phyloP scores from a whole-genome alignment of 2,113 vertebrate genomes.

The Rhabdornis inornatus region DNA sequence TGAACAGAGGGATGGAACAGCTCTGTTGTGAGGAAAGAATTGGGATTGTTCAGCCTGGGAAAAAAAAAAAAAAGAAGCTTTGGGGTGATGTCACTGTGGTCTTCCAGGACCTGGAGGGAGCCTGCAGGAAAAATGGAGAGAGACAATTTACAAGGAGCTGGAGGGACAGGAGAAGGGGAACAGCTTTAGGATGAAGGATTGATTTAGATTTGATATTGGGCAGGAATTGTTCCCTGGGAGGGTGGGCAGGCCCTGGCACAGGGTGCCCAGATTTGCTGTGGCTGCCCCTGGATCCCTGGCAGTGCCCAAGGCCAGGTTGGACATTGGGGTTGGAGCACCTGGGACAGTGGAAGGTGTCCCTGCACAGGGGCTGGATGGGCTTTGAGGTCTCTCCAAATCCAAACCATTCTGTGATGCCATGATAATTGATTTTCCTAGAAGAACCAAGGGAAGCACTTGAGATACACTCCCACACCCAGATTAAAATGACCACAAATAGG shows the following conservation, averaged over 20 bases:
- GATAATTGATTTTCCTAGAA: neutral
- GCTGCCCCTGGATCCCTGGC: neutral
- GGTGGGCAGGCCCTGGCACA: neutral
- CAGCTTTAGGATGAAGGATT: neutral
- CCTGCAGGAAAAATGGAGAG: neutral
- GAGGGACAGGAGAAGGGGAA: neutral
- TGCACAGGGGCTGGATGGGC: neutral
- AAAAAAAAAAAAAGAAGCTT: neutral
- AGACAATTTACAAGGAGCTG: neutral
- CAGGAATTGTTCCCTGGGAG: neutral
- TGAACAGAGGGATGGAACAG: neutral
- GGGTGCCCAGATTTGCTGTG: neutral
- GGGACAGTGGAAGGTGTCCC: neutral
- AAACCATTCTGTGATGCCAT: neutral
- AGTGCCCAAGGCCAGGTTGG: neutral
- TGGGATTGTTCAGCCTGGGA: neutral
- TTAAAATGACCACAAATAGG: neutral
- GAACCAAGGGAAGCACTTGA: neutral
- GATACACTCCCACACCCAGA: neutral
- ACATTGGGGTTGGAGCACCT: neutral
- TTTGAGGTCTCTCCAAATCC: neutral
- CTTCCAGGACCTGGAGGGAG: neutral
- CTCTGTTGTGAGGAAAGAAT: neutral
- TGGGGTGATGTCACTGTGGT: neutral
- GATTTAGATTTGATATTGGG: neutral